Evolutionary conservation across 2,113 vertebrate species (phyloP), one percentile per base, ranked within the genome.

Genomic region (Zapus hudsonius): DNA sequence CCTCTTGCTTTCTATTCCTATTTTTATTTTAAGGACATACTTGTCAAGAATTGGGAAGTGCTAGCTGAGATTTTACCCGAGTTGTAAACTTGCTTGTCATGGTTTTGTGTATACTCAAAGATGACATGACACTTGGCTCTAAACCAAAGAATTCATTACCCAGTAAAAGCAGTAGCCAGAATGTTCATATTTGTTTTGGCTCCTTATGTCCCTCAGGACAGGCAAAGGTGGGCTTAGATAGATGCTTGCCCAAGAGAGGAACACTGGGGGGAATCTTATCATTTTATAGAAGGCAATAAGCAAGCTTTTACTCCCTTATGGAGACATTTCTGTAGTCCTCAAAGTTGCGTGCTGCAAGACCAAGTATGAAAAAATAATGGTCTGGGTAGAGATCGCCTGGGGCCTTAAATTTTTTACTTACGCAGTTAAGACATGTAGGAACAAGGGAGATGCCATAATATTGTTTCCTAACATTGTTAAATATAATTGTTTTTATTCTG

Each of bases 21-120:
- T 66, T 87, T 87, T 87, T 84, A 83, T 59, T 78, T 83, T 83
- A 19, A 83, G 73, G 78, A 22, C 33, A 47, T 57, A 23, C 70
- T 75, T 69, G 20, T 87, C 42, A 87, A 86, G 31, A 87, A 78
- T 38, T 59, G 8, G 72, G 19, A 88, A 80, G 40, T 1, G 0
- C 44, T n/a, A n/a, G n/a, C 27, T 88, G 79, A 75, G 47, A 55
- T 74, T 87, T 75, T 74, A 67, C 23, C 8, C 15, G n/a, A 27
- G n/a, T 75, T 94, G 38, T 22, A 63, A 76, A 9, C n/a, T 87
- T 42, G 12, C 16, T 73, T 84, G 74, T 40, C n/a, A 81, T 7
- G 55, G 40, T 86, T 63, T 44, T 76, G 17, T 75, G 40, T 19
- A 82, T 76, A 33, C 33, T 63, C 66, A 84, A 87, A 63, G 61